These are phyloP conservation scores for Zapus hudsonius DNA, from an alignment of 2,113 vertebrate genomes.

Conservation along the genomic window DNA sequence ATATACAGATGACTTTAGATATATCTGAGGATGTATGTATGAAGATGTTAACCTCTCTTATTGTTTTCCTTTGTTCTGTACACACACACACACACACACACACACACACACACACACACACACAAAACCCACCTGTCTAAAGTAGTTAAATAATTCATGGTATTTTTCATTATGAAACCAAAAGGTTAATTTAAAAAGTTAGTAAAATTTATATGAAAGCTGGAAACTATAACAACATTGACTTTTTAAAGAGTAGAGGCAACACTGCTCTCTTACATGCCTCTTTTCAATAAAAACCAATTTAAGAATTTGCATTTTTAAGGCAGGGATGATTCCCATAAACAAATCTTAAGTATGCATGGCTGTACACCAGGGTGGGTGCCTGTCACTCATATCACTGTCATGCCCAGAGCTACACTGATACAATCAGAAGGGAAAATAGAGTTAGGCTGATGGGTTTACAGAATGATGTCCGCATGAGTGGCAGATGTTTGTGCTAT, in stretches of 20 bases:
- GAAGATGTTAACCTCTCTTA: conserved; percentile 65
- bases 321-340: conserved; percentile 66
- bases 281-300: conserved; percentile 80
- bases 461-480: conserved; percentile 79
- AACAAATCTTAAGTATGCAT: conserved; percentile 81
- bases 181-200: conserved; percentile 84
- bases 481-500: conserved; percentile 84
- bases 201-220: conserved; percentile 86
- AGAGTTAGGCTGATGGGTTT: conserved; percentile 80
- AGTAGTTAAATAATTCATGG: conserved; percentile 83
- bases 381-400: conserved; percentile 83
- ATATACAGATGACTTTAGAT: conserved; percentile 15
- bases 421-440: conserved; percentile 81
- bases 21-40: not conserved
- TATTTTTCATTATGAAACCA: conserved; percentile 84
- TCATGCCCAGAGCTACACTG: conserved; percentile 73
- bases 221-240: conserved; percentile 74
- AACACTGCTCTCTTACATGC: conserved; percentile 54
- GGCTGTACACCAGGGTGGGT: not conserved
- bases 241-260: conserved; percentile 65
- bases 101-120: conserved; percentile 27
- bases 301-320: conserved; percentile 83
- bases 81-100: conserved; percentile 43
- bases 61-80: conserved; percentile 67
- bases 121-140: conserved; percentile 25